Conservation (phyloP, 2,888 invertebrate species). For the Thereva unica region DNA sequence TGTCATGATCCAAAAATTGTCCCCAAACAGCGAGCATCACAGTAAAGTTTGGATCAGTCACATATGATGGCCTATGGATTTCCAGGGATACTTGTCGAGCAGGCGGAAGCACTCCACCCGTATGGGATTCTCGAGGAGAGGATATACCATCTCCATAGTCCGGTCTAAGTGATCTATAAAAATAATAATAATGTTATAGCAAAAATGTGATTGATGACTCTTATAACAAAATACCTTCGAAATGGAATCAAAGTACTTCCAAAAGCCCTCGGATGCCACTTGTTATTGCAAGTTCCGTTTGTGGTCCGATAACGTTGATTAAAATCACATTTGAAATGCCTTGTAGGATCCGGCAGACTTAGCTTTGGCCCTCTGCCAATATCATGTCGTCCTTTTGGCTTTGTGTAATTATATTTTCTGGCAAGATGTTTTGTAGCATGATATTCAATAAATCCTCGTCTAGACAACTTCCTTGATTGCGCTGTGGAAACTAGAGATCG, state of each 20-base stretch:
- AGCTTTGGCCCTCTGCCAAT: conserved; percentile 56
- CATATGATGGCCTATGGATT: conserved; percentile 74
- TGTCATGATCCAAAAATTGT: conserved; percentile 86
- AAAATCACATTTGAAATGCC: conserved; percentile 55
- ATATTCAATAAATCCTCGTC: conserved; percentile 70
- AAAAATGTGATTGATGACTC: background rate
- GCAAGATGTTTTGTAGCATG: conserved; percentile 68
- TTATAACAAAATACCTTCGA: conserved; percentile 58
- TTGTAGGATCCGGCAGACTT: conserved; percentile 47
- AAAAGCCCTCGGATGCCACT: conserved; percentile 65
- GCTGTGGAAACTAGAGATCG: conserved; percentile 68
- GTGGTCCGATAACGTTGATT: conserved; percentile 66
- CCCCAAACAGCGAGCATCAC: conserved; percentile 88
- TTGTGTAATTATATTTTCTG: conserved; percentile 59
- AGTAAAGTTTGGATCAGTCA: conserved; percentile 74
- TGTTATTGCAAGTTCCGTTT: conserved; percentile 80
- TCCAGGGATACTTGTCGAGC: conserved; percentile 75
- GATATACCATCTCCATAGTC: conserved; percentile 77
- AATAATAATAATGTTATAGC: background rate
- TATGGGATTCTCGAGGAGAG: conserved; percentile 64
- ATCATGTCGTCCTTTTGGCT: conserved; percentile 50
- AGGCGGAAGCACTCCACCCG: conserved; percentile 66
- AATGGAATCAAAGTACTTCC: conserved; percentile 78
- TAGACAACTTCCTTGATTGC: conserved; percentile 66
- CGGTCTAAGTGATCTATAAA: conserved; percentile 64